Evolutionary conservation across 1,140 invertebrate genomes (phyloP).

Genomic region (Lasioglossum baleicum): DNA sequence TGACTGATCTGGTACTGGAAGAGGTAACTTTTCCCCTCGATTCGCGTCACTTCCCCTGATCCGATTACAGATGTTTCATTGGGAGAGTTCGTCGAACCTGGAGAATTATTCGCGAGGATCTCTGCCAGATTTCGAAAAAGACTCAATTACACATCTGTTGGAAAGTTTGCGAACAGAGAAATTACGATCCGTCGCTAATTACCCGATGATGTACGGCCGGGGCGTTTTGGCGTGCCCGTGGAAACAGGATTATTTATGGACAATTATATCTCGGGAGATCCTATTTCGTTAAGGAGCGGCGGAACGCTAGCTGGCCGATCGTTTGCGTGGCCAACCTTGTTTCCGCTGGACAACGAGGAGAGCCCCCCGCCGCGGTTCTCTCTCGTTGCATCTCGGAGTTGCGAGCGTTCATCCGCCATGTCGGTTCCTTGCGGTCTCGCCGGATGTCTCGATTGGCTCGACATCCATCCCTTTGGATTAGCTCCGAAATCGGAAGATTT

Average conservation of each 20-base stretch:
- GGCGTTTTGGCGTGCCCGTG: not conserved
- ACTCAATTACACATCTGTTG: too few species aligned
- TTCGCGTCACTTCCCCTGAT: too few species aligned
- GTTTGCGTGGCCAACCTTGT: constrained; percentile 56
- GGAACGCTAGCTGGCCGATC: constrained; percentile 14
- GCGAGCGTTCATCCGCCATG: constrained; percentile 2
- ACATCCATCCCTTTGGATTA: too few species aligned
- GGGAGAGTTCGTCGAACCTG: too few species aligned
- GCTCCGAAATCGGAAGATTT: too few species aligned
- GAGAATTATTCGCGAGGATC: too few species aligned
- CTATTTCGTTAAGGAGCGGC: constrained; percentile 34
- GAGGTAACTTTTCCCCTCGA: too few species aligned
- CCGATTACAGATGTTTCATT: too few species aligned
- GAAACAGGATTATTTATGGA: constrained; percentile 19
- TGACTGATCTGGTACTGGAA: too few species aligned
- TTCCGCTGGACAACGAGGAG: constrained; percentile 54
- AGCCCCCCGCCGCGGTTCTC: constrained; percentile 5
- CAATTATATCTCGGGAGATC: constrained; percentile 18
- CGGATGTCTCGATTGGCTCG: too few species aligned
- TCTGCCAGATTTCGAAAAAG: too few species aligned
- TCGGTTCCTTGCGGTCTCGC: not conserved
- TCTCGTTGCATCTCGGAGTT: not conserved
- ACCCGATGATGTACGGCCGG: not conserved
- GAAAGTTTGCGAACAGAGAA: too few species aligned
- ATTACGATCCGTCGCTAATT: constrained; percentile 13